These are phyloP conservation scores for Eretmochelys imbricata DNA, from an alignment of 2,113 vertebrate genomes.

Conservation along the genomic window DNA sequence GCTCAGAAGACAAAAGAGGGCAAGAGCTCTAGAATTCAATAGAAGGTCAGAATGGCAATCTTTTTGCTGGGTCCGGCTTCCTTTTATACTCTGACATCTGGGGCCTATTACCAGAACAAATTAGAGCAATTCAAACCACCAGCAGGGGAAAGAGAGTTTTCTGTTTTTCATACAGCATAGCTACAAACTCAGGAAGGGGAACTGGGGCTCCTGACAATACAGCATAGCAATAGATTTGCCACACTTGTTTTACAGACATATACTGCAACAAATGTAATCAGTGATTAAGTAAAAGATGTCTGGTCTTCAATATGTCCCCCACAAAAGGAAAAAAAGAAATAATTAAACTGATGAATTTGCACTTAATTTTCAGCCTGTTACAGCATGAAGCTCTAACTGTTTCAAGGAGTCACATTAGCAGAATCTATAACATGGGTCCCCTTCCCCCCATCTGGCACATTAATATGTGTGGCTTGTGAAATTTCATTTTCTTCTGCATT, in stretches of 20 bases:
- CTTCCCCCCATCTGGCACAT: neutral
- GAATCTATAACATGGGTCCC: neutral
- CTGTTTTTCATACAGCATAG: conserved; percentile 33
- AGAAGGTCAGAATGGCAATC: conserved; percentile 77
- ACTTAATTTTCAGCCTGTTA: conserved; percentile 65
- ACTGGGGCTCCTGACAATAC: neutral
- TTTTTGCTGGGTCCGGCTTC: conserved; percentile 34
- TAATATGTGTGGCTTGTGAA: neutral
- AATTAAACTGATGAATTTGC: conserved; percentile 55
- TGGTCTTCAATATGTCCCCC: neutral
- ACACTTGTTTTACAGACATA: conserved; percentile 44
- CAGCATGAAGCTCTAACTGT: conserved; percentile 27
- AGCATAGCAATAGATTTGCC: conserved; percentile 51
- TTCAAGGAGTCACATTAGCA: neutral
- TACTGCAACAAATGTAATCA: neutral
- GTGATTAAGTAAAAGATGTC: conserved; percentile 46
- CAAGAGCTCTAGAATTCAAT: conserved; percentile 73
- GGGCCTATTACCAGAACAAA: conserved; percentile 76
- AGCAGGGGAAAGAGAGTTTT: conserved; percentile 53
- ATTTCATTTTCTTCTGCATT: neutral
- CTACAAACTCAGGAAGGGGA: conserved; percentile 26
- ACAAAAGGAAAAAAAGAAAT: conserved; percentile 44
- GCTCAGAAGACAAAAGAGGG: conserved; percentile 65
- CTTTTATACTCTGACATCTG: conserved; percentile 79
- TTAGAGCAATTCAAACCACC: conserved; percentile 73